Evolutionary conservation across 2,113 vertebrate species (phyloP).

Genomic region (Falco punctatus): DNA sequence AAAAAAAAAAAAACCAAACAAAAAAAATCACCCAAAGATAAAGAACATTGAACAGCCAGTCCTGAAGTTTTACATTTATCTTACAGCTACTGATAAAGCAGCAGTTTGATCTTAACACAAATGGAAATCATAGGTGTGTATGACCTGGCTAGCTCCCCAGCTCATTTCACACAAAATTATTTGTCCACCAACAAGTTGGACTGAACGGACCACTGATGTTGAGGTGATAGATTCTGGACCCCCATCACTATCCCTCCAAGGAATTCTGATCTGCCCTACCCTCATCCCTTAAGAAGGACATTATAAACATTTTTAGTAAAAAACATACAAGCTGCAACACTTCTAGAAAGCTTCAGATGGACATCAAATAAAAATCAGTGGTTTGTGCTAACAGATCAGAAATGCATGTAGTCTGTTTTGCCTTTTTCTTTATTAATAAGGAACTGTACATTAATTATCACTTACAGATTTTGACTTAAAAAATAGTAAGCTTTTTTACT

Average conservation of each 20-base stretch:
- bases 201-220: background rate
- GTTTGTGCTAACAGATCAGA: background rate
- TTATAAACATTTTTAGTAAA: background rate
- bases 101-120: background rate
- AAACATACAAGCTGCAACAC: background rate
- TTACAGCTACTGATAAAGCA: background rate
- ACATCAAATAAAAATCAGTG: background rate
- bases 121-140: background rate
- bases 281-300: background rate
- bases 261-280: background rate
- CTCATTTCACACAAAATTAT: background rate
- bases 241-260: background rate
- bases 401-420: background rate
- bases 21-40: background rate
- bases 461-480: background rate
- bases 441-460: background rate
- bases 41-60: background rate
- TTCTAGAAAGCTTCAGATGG: background rate
- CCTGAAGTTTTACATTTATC: background rate
- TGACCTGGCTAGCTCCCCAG: background rate
- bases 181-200: background rate
- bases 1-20: background rate
- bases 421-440: background rate
- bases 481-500: background rate
- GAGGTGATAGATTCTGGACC: background rate